Evolutionary conservation across 1,140 invertebrate genomes (phyloP), one percentile per base, ranked within the genome.

Genomic region (Zeugodacus cucurbitae): DNA sequence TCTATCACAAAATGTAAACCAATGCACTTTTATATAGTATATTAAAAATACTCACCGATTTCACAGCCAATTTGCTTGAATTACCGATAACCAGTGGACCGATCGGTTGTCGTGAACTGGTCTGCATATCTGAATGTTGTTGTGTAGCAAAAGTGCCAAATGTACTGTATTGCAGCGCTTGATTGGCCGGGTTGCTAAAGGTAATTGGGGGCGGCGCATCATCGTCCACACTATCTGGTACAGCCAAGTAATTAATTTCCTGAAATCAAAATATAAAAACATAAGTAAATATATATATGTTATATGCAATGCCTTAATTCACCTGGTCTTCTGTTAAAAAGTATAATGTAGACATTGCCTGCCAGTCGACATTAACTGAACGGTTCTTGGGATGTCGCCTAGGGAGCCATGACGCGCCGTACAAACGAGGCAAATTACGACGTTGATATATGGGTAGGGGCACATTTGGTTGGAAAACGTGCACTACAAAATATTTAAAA

Each of bases 271-370:
- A 87, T 37, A 67, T 59, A 34, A 34, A 20, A 87, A 44, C 29
- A 64, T 22, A 8, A 48, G 82, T 59, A 64, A 22, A 11, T 86
- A 54, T 34, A 54, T 34, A 70, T 22, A 70, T 67, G 41, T 14
- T 29, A 5, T 54, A 7, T 41, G 20, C 3, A 54, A 14, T 54
- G 37, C 11, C 29, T 58, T 26, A 44, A 87, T 44, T 90, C 92
- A 95, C 95, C 90, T 95, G 95, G 87, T 95, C 93, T 2, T 94
- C 92, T 89, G 95, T 94, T 34, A 96, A 93, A 90, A 96, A 95
- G 86, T 94, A 95, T 10, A 96, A 90, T 88, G 95, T 94, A 0
- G 95, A 95, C 67, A 94, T 94, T 89, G 94, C 92, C 91, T 95
- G 95, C 95, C 95, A 96, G 29, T 91, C 90, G 70, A 94, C 88